Evolutionary conservation across 2,113 vertebrate species (phyloP).

Genomic region (Sinosuthora webbiana): DNA sequence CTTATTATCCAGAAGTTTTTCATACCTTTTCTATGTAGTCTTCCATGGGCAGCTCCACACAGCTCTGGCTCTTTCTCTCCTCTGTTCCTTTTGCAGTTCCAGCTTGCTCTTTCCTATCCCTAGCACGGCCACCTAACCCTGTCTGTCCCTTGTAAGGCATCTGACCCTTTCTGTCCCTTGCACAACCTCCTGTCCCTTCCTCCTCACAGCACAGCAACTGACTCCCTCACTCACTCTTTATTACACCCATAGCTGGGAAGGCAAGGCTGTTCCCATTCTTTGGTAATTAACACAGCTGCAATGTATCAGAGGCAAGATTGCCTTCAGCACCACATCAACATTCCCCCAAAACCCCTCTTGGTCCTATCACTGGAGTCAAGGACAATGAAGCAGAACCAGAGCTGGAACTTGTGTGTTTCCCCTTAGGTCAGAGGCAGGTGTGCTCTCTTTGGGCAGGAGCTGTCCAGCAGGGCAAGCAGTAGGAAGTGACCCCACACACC

Average conservation of each 20-base stretch:
- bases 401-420: background rate
- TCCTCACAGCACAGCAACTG: background rate
- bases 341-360: accelerated
- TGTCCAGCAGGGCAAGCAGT: too few relatives aligned
- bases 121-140: background rate
- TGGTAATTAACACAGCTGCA: background rate
- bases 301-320: background rate
- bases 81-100: background rate
- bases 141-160: background rate
- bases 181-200: background rate
- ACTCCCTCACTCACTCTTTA: background rate
- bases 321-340: background rate
- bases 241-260: background rate
- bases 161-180: background rate
- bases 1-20: background rate
- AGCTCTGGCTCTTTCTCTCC: background rate
- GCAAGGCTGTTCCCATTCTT: background rate
- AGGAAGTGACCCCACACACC: background rate
- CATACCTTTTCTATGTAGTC: background rate
- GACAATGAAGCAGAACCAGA: background rate
- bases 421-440: background rate
- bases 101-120: background rate
- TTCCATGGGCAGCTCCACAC: background rate
- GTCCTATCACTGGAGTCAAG: background rate
- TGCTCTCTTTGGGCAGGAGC: accelerated